phyloP scores from a whole-genome alignment of 2,888 invertebrate species.

The Ormyrus thymus region DNA sequence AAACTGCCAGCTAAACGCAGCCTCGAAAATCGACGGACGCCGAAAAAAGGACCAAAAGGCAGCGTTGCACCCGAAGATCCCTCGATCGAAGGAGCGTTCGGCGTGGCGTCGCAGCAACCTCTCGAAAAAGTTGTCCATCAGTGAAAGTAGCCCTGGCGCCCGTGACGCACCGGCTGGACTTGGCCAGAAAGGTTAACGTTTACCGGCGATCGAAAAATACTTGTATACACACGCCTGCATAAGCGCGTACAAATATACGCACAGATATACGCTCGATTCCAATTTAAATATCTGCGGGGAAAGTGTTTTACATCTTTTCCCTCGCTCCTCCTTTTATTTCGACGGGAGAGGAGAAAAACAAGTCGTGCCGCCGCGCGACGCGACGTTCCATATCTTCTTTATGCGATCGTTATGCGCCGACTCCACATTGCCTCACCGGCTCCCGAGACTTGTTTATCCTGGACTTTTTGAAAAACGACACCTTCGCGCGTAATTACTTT shows the following conservation, averaged over 20 bases:
- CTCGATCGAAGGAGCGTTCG: too few species aligned
- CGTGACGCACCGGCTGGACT: slow-evolving; percentile 16
- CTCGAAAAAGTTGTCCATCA: slow-evolving; percentile 35
- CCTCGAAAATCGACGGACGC: too few species aligned
- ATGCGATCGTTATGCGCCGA: background rate
- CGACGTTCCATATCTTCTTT: slow-evolving; percentile 3
- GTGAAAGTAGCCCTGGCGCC: slow-evolving; percentile 52
- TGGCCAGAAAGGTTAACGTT: slow-evolving; percentile 30
- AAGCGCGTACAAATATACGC: background rate
- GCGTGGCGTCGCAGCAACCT: background rate
- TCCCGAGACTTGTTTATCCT: background rate
- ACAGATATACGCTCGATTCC: slow-evolving; percentile 9
- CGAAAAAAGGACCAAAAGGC: too few species aligned
- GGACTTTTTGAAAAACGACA: background rate
- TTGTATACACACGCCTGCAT: background rate
- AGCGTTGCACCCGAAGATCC: too few species aligned
- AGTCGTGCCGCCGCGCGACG: too few species aligned
- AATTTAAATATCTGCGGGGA: slow-evolving; percentile 53
- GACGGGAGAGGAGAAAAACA: background rate
- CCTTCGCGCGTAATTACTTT: background rate
- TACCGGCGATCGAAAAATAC: slow-evolving; percentile 31
- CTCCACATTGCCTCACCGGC: background rate
- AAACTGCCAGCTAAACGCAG: too few species aligned
- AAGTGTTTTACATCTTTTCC: slow-evolving; percentile 46
- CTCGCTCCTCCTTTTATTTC: slow-evolving; percentile 5